Evolutionary conservation across 2,888 invertebrate species (phyloP), one percentile per base, ranked within the genome.

Genomic region (Synergus gifuensis): DNA sequence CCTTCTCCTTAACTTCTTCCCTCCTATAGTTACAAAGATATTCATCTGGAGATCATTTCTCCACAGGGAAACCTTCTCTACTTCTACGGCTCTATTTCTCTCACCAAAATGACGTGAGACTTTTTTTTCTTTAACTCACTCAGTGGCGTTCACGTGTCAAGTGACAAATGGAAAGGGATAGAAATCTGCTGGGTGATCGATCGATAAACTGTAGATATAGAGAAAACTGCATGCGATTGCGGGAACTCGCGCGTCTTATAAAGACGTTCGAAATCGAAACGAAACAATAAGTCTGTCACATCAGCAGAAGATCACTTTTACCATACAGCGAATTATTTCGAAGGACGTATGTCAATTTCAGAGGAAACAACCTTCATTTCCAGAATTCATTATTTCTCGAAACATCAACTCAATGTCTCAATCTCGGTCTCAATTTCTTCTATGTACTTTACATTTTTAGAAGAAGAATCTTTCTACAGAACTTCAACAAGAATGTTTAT

Each of bases 141-240:
- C 60, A 60, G 22, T 60, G 60, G 22, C 60, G 22, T 60, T 18
- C 49, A 54, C 16, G 28, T 54, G 73, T 69, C 69, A 69, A 69
- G n/a, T 54, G 54, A 73, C 46, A 73, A 73, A 73, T 73, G 69
- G 22, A 69, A 69, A 54, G 54, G 69, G 54, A 54, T 36, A 73
- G 49, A 46, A 73, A 73, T 73, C 54, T 28, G 36, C 36, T 7
- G 49, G 28, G 7, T 69, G 54, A 73, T 73, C 54, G 73, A 73
- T 54, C 16, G 36, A n/a, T 73, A 11, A 36, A 36, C 36, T 36
- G 36, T 36, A 36, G 36, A 36, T 5, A 36, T 36, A 36, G 36
- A 36, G 54, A 73, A 73, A 73, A 73, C 54, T 54, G 73, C 73
- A 73, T 40, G 54, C 73, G 54, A 73, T 54, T 54, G 73, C 73